These are phyloP conservation scores for Leptocoma aspasia DNA, from an alignment of 2,113 vertebrate species.

Conservation along the genomic window DNA sequence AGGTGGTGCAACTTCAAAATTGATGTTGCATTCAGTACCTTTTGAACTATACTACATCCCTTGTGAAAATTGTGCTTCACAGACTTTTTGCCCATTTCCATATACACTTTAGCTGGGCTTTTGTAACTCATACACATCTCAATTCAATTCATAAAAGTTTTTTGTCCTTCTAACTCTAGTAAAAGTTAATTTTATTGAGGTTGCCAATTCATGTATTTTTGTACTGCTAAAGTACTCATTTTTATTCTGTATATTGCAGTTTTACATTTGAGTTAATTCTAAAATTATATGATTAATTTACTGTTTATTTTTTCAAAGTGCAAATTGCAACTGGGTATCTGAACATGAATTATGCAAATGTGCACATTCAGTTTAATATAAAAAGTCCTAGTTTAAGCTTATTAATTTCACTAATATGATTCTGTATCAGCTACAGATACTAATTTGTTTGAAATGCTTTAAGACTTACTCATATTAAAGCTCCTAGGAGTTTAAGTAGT, in stretches of 20 bases:
- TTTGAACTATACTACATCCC: not conserved
- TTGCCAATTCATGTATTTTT: not conserved
- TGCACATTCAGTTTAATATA: not conserved
- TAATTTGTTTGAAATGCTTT: not conserved
- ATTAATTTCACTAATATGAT: constrained; percentile 34
- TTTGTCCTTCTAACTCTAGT: not conserved
- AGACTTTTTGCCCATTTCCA: not conserved
- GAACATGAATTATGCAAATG: constrained; percentile 38
- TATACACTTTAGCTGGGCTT: not conserved
- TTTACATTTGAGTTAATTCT: constrained; percentile 2
- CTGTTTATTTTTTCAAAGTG: constrained; percentile 34
- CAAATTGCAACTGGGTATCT: not conserved
- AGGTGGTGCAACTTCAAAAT: not conserved
- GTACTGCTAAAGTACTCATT: not conserved
- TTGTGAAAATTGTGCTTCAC: not conserved
- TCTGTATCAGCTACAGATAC: not conserved
- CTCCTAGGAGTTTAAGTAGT: not conserved
- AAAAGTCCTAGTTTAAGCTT: constrained; percentile 7
- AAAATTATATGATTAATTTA: constrained; percentile 28
- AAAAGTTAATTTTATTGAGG: not conserved
- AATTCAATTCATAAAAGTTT: not conserved
- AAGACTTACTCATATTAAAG: not conserved
- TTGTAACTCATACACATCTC: not conserved
- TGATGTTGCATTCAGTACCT: not conserved
- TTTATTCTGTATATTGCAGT: constrained; percentile 10